A percentile compares a stretch with the other conserved stretches of the same genome.
Conservation (phyloP, 2,888 invertebrate species). For the Macropis europaea region DNA sequence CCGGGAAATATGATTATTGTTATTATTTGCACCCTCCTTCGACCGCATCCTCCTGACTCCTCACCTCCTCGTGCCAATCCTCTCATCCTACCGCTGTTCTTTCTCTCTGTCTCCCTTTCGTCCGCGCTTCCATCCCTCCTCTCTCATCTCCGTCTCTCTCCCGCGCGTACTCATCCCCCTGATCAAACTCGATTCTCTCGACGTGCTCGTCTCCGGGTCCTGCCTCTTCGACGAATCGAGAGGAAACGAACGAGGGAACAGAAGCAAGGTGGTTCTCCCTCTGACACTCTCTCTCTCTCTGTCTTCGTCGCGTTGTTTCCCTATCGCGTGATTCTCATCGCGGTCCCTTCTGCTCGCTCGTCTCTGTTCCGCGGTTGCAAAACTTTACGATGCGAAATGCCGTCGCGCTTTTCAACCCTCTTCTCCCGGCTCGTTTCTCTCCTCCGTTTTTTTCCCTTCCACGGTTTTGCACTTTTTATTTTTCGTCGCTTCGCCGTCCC, state of each 20-base stretch:
- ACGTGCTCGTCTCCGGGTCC: not conserved
- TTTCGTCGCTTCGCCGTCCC: slow-evolving; percentile 20
- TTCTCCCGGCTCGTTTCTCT: slow-evolving; percentile 16
- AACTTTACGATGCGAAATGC: slow-evolving; percentile 73
- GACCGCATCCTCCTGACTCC: slow-evolving; percentile 71
- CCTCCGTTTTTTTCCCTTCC: slow-evolving; percentile 7
- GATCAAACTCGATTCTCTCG: slow-evolving; percentile 39
- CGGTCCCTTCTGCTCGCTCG: slow-evolving; percentile 6
- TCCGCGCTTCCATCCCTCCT: slow-evolving; percentile 24
- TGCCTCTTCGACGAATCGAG: slow-evolving; percentile 66
- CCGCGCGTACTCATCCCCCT: slow-evolving; percentile 35
- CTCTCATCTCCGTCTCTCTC: slow-evolving; percentile 26
- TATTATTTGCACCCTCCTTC: slow-evolving; percentile 79
- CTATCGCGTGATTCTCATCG: slow-evolving; percentile 7
- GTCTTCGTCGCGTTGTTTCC: slow-evolving; percentile 35
- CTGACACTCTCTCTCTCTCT: slow-evolving; percentile 5
- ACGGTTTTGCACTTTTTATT: slow-evolving; percentile 34
- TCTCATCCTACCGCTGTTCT: slow-evolving; percentile 50
- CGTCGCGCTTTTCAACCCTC: slow-evolving; percentile 64
- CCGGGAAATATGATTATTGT: slow-evolving; percentile 80
- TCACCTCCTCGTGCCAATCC: slow-evolving; percentile 64
- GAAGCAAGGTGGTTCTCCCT: slow-evolving; percentile 60
- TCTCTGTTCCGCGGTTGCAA: slow-evolving; percentile 59
- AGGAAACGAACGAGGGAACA: slow-evolving; percentile 74
- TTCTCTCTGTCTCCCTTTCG: slow-evolving; percentile 35